A percentile compares a stretch with the other conserved stretches of the same genome.
Conservation (phyloP, 23 tunicate species). For the Phallusia fumigata region DNA sequence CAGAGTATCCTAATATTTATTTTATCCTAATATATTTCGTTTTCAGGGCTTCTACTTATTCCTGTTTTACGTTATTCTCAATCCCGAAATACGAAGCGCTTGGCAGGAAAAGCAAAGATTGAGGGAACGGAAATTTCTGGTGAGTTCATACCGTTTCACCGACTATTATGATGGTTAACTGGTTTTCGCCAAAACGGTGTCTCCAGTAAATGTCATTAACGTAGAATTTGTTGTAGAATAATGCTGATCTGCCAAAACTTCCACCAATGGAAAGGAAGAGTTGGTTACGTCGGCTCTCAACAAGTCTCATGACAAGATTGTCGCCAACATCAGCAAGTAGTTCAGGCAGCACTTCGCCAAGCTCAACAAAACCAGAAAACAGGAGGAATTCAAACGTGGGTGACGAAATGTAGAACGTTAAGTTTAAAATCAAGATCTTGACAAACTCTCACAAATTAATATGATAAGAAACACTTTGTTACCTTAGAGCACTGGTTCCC, state of each 20-base stretch:
- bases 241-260: not conserved
- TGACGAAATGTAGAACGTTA: no score
- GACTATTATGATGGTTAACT: no score
- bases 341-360: not conserved
- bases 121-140: conserved; percentile 13
- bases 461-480: no score
- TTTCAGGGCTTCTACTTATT: not conserved
- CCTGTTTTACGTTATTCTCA: conserved; percentile 11
- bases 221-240: not conserved
- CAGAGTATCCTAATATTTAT: no score
- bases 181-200: no score
- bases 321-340: not conserved
- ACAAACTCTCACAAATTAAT: no score
- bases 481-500: no score
- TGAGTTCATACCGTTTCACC: not conserved
- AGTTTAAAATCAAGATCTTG: no score
- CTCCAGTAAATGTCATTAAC: no score
- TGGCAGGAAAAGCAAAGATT: conserved; percentile 7
- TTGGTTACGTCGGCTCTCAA: not conserved
- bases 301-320: not conserved
- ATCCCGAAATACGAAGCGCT: conserved; percentile 3
- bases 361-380: not conserved
- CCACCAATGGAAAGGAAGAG: not conserved
- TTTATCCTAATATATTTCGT: no score
- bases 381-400: no score